Conservation (phyloP, 2,113 vertebrate genomes). For the Pandion haliaetus region DNA sequence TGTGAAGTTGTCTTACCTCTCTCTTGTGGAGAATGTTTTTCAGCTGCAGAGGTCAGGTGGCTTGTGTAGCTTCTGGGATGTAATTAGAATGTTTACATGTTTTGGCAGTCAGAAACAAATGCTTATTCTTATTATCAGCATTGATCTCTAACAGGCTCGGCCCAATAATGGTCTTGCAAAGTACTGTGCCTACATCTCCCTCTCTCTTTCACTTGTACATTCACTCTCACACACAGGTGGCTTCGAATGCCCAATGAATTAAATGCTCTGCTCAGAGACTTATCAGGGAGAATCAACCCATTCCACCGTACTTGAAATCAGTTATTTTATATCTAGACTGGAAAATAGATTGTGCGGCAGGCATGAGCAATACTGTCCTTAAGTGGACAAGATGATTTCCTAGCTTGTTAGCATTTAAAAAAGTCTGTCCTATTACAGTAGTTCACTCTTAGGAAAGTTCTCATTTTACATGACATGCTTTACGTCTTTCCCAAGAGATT, state of each 20-base stretch:
- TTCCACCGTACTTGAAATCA: not conserved
- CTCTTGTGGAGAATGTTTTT: not conserved
- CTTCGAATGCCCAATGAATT: conserved; percentile 34
- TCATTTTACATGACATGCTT: not conserved
- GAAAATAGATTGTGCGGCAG: not conserved
- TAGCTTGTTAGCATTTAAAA: not conserved
- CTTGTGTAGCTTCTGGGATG: not conserved
- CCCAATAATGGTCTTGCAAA: not conserved
- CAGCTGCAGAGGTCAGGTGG: not conserved
- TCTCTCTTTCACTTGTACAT: not conserved
- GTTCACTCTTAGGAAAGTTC: not conserved
- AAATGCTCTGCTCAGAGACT: conserved; percentile 2
- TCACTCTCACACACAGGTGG: not conserved
- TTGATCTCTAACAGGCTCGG: not conserved
- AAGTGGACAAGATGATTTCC: not conserved
- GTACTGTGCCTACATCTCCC: not conserved
- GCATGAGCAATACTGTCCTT: not conserved
- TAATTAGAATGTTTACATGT: not conserved
- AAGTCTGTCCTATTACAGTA: not conserved
- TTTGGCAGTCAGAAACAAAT: not conserved
- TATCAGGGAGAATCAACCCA: conserved; percentile 28
- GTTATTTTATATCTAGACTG: not conserved
- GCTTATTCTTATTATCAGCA: not conserved
- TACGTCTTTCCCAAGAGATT: not conserved
- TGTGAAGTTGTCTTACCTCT: conserved; percentile 36